These are phyloP conservation scores for Masnerella sp. DNA, from an alignment of 2,888 invertebrate species.

Conservation along the genomic window DNA sequence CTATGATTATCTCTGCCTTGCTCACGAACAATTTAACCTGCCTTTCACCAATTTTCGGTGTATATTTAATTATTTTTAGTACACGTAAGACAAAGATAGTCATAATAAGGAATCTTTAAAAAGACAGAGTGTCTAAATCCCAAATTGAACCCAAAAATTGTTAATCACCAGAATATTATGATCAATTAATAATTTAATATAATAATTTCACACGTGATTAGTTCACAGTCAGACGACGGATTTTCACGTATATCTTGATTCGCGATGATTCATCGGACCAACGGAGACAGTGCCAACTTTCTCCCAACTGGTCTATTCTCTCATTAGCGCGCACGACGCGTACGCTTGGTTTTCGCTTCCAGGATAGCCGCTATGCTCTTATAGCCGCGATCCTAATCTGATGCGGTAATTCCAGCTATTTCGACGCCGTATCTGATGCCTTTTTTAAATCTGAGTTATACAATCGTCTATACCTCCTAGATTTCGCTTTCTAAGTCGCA, in stretches of 20 bases:
- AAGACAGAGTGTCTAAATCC: too few relatives aligned
- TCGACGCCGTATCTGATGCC: slow-evolving; percentile 18
- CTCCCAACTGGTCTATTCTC: slow-evolving; percentile 53
- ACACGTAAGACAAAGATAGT: too few relatives aligned
- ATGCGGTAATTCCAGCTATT: slow-evolving; percentile 20
- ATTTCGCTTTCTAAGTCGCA: slow-evolving; percentile 34
- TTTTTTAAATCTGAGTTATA: slow-evolving; percentile 23
- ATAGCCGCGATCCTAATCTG: slow-evolving; percentile 33
- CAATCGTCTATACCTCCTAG: slow-evolving; percentile 27
- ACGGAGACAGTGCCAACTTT: slow-evolving; percentile 42
- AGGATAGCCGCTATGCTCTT: slow-evolving; percentile 18
- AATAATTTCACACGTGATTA: too few relatives aligned
- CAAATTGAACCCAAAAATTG: too few relatives aligned
- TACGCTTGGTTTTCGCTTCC: slow-evolving; percentile 40
- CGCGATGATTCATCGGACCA: slow-evolving; percentile 35
- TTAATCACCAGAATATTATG: too few relatives aligned
- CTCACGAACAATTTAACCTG: too few relatives aligned
- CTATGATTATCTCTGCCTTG: too few relatives aligned
- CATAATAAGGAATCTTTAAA: too few relatives aligned
- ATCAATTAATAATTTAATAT: too few relatives aligned
- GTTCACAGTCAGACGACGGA: too few relatives aligned
- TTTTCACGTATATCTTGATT: slow-evolving; percentile 16
- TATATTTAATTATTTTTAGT: too few relatives aligned
- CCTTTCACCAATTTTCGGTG: too few relatives aligned
- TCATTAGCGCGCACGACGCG: slow-evolving; percentile 32